These are phyloP conservation scores for Petrocephalus schoutedeni DNA, from an alignment of 2,797 vertebrate species.

Conservation along the genomic window DNA sequence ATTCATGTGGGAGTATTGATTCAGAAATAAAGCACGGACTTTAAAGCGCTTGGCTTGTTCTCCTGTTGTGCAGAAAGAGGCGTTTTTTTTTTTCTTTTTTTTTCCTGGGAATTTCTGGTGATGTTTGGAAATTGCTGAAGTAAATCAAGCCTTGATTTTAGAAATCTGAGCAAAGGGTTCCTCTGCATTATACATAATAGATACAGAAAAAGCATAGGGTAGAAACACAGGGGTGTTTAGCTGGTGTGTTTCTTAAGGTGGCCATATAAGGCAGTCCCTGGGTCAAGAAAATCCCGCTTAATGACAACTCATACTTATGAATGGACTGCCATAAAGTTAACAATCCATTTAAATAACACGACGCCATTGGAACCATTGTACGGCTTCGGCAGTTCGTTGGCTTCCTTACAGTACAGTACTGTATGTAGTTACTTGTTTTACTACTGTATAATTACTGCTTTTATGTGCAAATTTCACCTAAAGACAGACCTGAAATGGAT, in stretches of 20 bases:
- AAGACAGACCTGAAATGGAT: too few species aligned
- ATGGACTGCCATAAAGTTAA: background rate
- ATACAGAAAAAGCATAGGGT: background rate
- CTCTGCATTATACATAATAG: background rate
- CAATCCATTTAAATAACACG: background rate
- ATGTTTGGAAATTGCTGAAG: slow-evolving; percentile 8
- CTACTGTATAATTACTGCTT: too few species aligned
- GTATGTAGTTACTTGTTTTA: too few species aligned
- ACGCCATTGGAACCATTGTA: too few species aligned
- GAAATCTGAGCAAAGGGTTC: background rate
- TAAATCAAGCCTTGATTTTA: background rate
- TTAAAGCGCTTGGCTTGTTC: slow-evolving; percentile 10
- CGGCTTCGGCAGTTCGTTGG: too few species aligned
- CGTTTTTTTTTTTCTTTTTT: background rate
- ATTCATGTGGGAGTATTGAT: slow-evolving; percentile 21
- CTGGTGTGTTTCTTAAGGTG: background rate
- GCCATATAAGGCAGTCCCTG: background rate
- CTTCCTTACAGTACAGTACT: too few species aligned
- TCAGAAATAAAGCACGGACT: slow-evolving; percentile 18
- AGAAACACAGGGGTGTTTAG: background rate
- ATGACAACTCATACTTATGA: background rate
- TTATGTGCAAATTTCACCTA: too few species aligned
- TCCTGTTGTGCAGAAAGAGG: background rate
- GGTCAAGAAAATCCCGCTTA: background rate
- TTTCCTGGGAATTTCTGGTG: background rate